Conservation (phyloP, 1,140 invertebrate genomes). For the Heterodera schachtii region DNA sequence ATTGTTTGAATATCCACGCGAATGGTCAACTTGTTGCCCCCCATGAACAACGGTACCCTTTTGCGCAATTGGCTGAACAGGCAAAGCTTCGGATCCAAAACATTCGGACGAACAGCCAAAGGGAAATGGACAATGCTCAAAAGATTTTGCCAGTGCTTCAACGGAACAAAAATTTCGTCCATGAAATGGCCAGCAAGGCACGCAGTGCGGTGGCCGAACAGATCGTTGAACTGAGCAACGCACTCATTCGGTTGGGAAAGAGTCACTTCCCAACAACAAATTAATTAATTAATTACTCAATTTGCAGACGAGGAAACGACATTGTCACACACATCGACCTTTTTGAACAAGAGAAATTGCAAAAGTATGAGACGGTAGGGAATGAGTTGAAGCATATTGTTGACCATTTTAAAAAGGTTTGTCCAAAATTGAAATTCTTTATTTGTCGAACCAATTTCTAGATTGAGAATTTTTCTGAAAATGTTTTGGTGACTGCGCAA, state of each 20-base stretch:
- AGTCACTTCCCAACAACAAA: no score
- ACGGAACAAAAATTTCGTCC: conserved; percentile 6
- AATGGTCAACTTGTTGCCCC: conserved; percentile 5
- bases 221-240: conserved; percentile 24
- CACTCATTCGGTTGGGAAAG: conserved; percentile 3
- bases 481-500: conserved; percentile 11
- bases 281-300: background rate
- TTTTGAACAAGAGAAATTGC: conserved; percentile 6
- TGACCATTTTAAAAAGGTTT: conserved; percentile 15
- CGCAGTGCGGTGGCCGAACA: conserved; percentile 13
- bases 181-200: conserved; percentile 14
- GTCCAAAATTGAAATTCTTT: background rate
- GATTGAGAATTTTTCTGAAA: conserved; percentile 24
- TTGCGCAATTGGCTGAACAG: conserved; percentile 21
- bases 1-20: conserved; percentile 26
- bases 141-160: background rate
- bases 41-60: conserved; percentile 27
- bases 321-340: conserved; percentile 15
- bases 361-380: conserved; percentile 15
- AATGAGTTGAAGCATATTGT: conserved; percentile 4
- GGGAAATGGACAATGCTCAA: background rate
- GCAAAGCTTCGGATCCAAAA: background rate
- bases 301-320: conserved; percentile 19
- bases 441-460: conserved; percentile 12
- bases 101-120: conserved; percentile 11